phyloP scores from a whole-genome alignment of 2,888 invertebrate species.

The Lypha dubia region DNA sequence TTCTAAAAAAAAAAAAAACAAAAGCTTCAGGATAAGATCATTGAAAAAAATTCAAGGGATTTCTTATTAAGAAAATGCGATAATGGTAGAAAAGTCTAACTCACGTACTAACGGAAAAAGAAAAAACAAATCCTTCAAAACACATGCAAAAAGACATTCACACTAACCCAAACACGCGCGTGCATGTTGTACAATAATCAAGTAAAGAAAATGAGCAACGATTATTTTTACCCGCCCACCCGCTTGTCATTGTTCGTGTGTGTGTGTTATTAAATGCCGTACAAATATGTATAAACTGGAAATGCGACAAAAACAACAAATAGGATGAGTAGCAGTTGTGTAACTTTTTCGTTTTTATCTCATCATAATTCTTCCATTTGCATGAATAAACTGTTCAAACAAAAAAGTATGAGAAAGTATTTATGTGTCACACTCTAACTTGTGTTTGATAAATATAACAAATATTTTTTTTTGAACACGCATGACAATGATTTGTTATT shows the following conservation, averaged over 20 bases:
- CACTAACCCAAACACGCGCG: too few species aligned
- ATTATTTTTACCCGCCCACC: too few species aligned
- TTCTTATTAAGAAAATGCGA: not conserved
- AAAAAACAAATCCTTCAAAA: not conserved
- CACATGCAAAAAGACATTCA: too few species aligned
- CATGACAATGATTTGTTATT: constrained; percentile 45
- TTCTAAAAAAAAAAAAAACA: too few species aligned
- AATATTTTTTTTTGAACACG: constrained; percentile 24
- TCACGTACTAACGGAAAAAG: not conserved
- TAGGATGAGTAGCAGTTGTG: constrained; percentile 7
- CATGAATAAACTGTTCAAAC: not conserved
- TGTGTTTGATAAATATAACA: constrained; percentile 44
- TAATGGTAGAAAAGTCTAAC: constrained; percentile 20
- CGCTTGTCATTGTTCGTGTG: not conserved
- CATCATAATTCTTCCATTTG: not conserved
- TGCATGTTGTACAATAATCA: too few species aligned
- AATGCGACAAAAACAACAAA: constrained; percentile 19
- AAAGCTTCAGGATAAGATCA: too few species aligned
- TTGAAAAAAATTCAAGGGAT: constrained; percentile 17
- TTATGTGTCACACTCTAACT: constrained; percentile 18
- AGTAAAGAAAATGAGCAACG: too few species aligned
- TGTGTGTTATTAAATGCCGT: constrained; percentile 3
- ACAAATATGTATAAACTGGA: not conserved
- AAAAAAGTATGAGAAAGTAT: not conserved
- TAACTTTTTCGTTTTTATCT: constrained; percentile 1